Base-by-base conservation (phyloP, 2,888 invertebrate species). In the Omphaloscelis lunosa region DNA sequence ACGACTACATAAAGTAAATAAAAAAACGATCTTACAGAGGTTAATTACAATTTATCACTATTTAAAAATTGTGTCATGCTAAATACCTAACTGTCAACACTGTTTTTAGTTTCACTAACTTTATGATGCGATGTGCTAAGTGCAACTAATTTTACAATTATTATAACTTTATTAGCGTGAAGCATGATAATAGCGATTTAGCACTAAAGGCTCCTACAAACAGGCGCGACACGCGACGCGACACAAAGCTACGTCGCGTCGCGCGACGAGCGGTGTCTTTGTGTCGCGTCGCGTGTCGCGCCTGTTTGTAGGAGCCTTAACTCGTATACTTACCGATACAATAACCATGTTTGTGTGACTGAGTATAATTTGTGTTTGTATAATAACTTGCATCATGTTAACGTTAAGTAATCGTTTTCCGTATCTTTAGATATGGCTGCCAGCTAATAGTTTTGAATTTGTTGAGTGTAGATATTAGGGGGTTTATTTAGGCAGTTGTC, bases 381-480 rank as follows among this genome's bases (percentile, higher is more conserved):
- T 72, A 72, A 68, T 72, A 68, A 41, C 23, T 80, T 70, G 69
- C n/a, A 66, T n/a, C 65, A 82, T 59, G 53, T 34, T 62, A 51
- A 82, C 56, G 53, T 34, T 62, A 51, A 66, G 29, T 69, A 70
- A 68, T 65, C n/a, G 69, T 66, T 71, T 68, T 78, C 45, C 61
- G 6, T 45, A 20, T 71, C 17, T 66, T 63, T n/a, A 53, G 0
- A 48, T 45, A 51, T 67, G 29, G 41, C 41, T 41, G 39, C 23
- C 8, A 45, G 34, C 23, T 53, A 59, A 71, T 20, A 56, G 39
- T 20, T 34, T 62, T 6, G 9, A 56, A 74, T 67, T 56, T 48
- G 39, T 58, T 45, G 2, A 59, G 5, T 34, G 34, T 34, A 34
- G 34, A 34, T 34, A 34, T 34, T 34, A 34, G 34, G 4, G 34